Conservation (phyloP, 2,113 vertebrate species). For the Montifringilla adamsi region DNA sequence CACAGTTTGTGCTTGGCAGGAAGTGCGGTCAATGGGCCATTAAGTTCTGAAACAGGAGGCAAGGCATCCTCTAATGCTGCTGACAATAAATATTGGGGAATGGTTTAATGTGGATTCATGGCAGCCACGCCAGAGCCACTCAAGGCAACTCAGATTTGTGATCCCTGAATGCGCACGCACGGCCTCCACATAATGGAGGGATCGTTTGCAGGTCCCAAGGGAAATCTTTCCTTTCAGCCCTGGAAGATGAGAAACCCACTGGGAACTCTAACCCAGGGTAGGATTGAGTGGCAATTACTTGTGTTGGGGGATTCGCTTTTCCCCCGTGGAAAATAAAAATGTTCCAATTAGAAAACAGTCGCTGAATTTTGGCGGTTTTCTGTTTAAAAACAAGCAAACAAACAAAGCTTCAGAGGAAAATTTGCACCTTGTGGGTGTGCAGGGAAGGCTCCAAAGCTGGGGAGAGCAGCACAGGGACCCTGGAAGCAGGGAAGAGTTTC, state of each 20-base stretch:
- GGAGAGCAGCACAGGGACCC: neutral
- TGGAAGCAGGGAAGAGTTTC: neutral
- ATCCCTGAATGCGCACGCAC: neutral
- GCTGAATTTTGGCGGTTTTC: neutral
- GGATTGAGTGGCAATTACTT: slow-evolving; percentile 39
- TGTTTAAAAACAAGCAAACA: neutral
- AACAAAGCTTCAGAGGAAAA: neutral
- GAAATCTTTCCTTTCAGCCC: slow-evolving; percentile 52
- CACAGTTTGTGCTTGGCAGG: slow-evolving; percentile 38
- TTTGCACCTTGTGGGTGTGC: neutral
- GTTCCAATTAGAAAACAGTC: neutral
- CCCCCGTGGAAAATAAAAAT: slow-evolving; percentile 1
- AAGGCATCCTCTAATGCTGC: slow-evolving; percentile 37
- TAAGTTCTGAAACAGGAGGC: slow-evolving; percentile 57
- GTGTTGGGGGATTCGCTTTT: slow-evolving; percentile 7
- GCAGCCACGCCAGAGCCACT: neutral
- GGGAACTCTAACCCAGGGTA: neutral
- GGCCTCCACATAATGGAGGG: neutral
- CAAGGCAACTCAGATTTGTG: neutral
- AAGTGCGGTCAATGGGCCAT: slow-evolving; percentile 55
- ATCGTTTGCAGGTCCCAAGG: neutral
- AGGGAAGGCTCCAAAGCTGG: neutral
- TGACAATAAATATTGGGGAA: slow-evolving; percentile 53
- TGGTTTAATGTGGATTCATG: neutral
- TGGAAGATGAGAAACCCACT: slow-evolving; percentile 36